A percentile compares a stretch with the other conserved stretches of the same genome.
phyloP scores from a whole-genome alignment of 2,113 vertebrate genomes.

The Forbesichthys papilliferus region DNA sequence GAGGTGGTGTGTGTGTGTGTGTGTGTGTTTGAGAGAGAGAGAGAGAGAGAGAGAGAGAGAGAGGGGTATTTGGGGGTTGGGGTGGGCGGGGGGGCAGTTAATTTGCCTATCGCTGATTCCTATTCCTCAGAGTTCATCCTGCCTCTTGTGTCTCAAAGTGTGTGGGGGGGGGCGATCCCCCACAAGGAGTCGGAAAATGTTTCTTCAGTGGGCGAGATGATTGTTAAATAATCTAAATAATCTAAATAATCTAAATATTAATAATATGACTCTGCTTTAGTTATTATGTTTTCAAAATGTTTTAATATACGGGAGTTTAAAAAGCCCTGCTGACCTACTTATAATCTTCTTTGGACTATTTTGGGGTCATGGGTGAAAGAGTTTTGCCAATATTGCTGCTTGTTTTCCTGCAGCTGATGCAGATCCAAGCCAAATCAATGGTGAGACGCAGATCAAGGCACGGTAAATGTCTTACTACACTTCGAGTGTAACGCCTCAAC shows the following conservation, averaged over 20 bases:
- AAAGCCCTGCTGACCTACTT: too few species aligned
- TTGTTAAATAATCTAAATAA: too few species aligned
- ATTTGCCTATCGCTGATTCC: constrained; percentile 2
- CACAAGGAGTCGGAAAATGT: too few species aligned
- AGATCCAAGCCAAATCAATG: background rate
- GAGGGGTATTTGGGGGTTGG: background rate
- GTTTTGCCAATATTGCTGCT: background rate
- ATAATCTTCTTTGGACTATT: too few species aligned
- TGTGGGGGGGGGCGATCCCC: too few species aligned
- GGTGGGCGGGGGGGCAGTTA: background rate
- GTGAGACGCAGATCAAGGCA: background rate
- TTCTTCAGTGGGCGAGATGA: too few species aligned
- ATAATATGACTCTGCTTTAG: too few species aligned
- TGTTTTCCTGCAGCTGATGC: background rate
- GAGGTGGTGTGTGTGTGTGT: constrained; percentile 4
- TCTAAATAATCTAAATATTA: too few species aligned
- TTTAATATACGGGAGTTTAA: too few species aligned
- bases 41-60: background rate
- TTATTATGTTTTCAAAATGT: too few species aligned
- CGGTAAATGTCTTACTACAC: constrained; percentile 1
- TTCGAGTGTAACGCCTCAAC: background rate
- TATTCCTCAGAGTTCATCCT: constrained; percentile 1
- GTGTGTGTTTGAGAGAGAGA: background rate
- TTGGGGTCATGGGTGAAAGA: too few species aligned
- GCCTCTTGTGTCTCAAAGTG: background rate